Evolutionary conservation across 2,888 invertebrate species (phyloP).

Genomic region (Aquatica leii): DNA sequence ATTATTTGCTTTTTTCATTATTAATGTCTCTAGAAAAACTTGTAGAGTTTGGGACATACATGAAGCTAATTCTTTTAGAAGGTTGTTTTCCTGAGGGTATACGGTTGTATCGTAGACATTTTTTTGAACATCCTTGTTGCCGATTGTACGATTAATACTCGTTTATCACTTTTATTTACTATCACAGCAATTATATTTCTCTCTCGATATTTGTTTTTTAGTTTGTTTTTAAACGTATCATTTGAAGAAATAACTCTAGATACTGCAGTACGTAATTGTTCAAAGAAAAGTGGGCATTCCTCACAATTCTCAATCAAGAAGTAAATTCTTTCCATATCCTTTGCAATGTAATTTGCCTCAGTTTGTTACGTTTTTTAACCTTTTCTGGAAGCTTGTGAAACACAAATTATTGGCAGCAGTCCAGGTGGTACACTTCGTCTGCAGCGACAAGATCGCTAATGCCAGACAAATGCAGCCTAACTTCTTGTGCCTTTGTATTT

Average conservation of each 20-base stretch:
- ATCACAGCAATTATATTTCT: no score
- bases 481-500: neutral
- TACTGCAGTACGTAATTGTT: conserved; percentile 4
- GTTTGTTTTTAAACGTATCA: neutral
- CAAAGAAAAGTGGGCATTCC: conserved; percentile 2
- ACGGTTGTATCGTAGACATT: neutral
- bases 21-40: no score
- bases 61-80: no score
- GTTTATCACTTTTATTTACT: no score
- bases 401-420: conserved; percentile 4
- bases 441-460: conserved; percentile 9
- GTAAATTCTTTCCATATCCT: conserved; percentile 1
- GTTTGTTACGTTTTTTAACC: neutral
- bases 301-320: conserved; percentile 2
- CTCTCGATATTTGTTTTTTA: neutral
- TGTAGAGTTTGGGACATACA: no score
- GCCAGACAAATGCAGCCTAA: neutral
- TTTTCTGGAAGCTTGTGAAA: neutral
- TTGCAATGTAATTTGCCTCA: neutral
- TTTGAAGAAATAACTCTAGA: neutral
- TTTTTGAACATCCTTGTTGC: neutral
- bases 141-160: neutral
- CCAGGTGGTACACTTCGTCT: conserved; percentile 4
- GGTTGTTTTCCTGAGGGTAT: neutral
- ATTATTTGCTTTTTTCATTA: no score